These are phyloP conservation scores for Drosophila eohydei DNA, from an alignment of 2,888 invertebrate genomes.

Conservation along the genomic window DNA sequence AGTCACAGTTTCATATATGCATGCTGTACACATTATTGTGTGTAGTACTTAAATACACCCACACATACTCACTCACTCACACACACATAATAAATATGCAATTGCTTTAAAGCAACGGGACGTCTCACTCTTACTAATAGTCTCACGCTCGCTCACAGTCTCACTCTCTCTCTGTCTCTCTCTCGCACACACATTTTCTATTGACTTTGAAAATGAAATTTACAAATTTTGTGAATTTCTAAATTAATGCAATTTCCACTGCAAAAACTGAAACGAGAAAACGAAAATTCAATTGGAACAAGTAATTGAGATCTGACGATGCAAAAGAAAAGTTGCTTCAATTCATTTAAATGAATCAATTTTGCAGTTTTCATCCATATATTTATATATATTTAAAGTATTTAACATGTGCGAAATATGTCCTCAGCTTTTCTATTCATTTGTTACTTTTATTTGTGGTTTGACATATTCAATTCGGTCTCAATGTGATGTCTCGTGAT, in stretches of 20 bases:
- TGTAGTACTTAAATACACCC: neutral
- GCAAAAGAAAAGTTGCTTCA: neutral
- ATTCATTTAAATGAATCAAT: constrained; percentile 8
- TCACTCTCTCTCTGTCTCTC: neutral
- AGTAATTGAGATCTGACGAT: neutral
- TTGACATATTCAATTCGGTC: neutral
- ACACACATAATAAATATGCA: constrained; percentile 8
- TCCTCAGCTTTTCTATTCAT: neutral
- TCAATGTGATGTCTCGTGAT: neutral
- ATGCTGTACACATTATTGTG: constrained; percentile 1
- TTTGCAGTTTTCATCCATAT: neutral
- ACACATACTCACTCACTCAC: neutral
- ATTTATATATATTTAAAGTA: neutral
- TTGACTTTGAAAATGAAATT: constrained; percentile 10
- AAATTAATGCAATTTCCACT: constrained; percentile 7
- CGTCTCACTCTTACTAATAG: neutral
- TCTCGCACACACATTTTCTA: neutral
- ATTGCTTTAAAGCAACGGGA: neutral
- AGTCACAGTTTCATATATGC: constrained; percentile 25
- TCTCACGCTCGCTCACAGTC: neutral
- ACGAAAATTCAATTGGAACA: constrained; percentile 5
- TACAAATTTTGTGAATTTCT: neutral
- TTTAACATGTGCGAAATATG: neutral
- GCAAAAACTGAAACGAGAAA: neutral
- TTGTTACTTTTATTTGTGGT: constrained; percentile 1